Base-by-base conservation (phyloP, 2,113 vertebrate species). In the Archocentrus centrarchus region DNA sequence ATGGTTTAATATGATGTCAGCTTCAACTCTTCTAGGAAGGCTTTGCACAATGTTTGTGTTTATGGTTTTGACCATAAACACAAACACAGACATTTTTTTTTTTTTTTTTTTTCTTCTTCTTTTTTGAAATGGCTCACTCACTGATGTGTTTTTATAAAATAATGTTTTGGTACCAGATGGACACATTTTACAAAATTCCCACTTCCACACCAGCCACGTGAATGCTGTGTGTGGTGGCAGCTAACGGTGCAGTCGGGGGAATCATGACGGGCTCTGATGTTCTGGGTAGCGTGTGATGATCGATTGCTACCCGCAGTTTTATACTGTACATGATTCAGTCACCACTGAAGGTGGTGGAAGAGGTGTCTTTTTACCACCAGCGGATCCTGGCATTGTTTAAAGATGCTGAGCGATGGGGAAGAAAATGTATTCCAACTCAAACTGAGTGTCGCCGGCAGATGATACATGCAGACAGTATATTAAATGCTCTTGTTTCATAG, bases 301-400 rank as follows among this genome's bases (percentile, higher is more conserved):
- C n/a, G 50, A 85, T 83, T 76, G n/a, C 32, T 35, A n/a, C 32
- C 58, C 41, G 77, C 64, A 82, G 39, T 91, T 91, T 91, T 91
- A 37, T 86, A 79, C 85, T 84, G 55, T 86, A 58, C 64, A 20
- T 61, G 47, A 80, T 76, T 35, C 66, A 57, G 61, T 66, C 66
- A 57, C 59, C 59, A 44, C 57, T 77, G 57, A 77, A 2, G 7
- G 60, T 75, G 63, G 50, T 66, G 55, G 55, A 17, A 77, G 57
- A 53, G 2, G 2, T 13, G 37, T 75, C 47, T 81, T 86, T 85
- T 85, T 80, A 64, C 61, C 63, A 85, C 76, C 68, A 66, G 63
- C 41, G 11, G 55, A 63, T 70, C 24, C 47, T 32, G 35, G 15
- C 59, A 30, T 35, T 82, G 58, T 53, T 79, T 50, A 47, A 57